phyloP scores from a whole-genome alignment of 2,113 vertebrate species.

The Sakesphorus luctuosus region DNA sequence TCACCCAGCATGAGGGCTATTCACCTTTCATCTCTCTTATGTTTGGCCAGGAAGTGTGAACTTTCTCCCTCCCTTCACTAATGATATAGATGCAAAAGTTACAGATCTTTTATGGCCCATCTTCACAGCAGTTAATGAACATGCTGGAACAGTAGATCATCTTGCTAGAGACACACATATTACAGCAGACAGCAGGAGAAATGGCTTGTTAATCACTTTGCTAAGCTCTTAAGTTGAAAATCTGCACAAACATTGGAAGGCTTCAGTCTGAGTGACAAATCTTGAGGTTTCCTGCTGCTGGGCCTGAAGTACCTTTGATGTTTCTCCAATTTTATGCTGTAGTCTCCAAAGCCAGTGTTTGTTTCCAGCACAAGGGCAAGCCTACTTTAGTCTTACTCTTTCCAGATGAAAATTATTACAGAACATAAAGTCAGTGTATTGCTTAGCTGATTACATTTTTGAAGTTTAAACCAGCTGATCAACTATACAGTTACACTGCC shows the following conservation, averaged over 20 bases:
- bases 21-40: background rate
- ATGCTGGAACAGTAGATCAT: background rate
- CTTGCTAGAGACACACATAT: background rate
- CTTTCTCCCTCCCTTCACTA: background rate
- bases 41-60: background rate
- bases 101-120: background rate
- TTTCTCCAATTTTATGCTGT: background rate
- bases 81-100: background rate
- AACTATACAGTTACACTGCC: background rate
- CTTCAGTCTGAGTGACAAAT: background rate
- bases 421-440: background rate
- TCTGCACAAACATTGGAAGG: background rate
- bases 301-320: constrained; percentile 9
- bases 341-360: background rate
- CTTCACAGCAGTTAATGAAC: background rate
- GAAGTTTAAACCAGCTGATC: background rate
- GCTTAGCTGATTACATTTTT: background rate
- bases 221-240: background rate
- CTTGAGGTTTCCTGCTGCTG: background rate
- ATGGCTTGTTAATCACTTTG: background rate
- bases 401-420: constrained; percentile 3
- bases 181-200: background rate
- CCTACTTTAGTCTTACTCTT: background rate
- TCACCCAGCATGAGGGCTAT: background rate
- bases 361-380: constrained; percentile 5